Evolutionary conservation across 2,888 invertebrate species (phyloP), one percentile per base, ranked within the genome.

Genomic region (Apotomis turbidana): DNA sequence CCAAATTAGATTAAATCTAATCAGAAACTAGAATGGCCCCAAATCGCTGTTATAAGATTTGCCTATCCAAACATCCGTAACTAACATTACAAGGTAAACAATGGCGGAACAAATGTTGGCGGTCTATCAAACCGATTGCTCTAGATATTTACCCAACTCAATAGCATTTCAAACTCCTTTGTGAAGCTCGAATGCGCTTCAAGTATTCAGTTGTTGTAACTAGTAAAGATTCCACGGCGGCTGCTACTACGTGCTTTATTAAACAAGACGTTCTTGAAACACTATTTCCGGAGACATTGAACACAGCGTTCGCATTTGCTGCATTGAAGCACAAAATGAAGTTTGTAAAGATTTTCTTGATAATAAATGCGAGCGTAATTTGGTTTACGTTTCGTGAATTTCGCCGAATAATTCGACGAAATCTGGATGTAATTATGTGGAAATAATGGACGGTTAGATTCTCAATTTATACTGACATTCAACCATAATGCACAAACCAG

Each of bases 141-240:
- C 55, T 12, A 27, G 46, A 66, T 46, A 64, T 63, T 52, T 63
- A 46, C 15, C n/a, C 66, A 46, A 66, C 66, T 57, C 57, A 57
- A 66, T 46, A 57, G n/a, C 55, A 27, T 66, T 46, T 46, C 46
- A 69, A 70, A 59, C 52, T 64, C 58, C n/a, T 64, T 54, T 63
- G 63, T 15, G 15, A 57, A 51, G 54, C 59, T 59, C 54, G 46
- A 52, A 36, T 41, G 38, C 64, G 54, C 46, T 51, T 61, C 44
- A 66, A 54, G 60, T 71, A 67, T 71, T 60, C 66, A 44, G 46
- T n/a, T 60, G 60, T 66, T 46, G 64, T 60, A 59, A 71, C 60
- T 59, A 60, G 64, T 60, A 64, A 66, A 70, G 36, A 70, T 38
- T 66, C 70, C 64, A 66, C 46, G 13, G 64, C 49, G 49, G 27